Evolutionary conservation across 2,888 invertebrate species (phyloP).

Genomic region (Lymantria dispar): DNA sequence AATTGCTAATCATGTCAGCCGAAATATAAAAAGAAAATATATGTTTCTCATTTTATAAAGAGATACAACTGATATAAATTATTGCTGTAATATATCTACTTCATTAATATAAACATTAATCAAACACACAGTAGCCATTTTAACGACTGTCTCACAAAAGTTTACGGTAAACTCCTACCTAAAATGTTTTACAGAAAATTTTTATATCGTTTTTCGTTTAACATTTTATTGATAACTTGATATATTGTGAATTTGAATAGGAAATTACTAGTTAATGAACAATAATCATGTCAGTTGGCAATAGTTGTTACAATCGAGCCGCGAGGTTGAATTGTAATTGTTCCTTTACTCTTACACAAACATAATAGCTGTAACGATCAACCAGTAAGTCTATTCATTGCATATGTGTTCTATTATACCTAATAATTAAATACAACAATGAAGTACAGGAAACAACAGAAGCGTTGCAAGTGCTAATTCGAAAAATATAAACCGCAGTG

Average conservation of each 20-base stretch:
- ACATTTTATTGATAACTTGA: neutral
- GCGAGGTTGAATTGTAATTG: slow-evolving; percentile 12
- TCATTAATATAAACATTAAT: no score
- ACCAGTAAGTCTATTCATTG: slow-evolving; percentile 23
- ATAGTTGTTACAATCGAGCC: neutral
- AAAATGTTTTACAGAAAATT: no score
- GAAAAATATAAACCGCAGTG: slow-evolving; percentile 76
- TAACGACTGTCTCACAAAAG: no score
- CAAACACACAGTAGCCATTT: no score
- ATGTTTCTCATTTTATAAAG: neutral
- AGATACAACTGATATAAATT: no score
- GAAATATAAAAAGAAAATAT: neutral
- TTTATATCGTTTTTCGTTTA: neutral
- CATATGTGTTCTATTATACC: slow-evolving; percentile 40
- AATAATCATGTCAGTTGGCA: neutral
- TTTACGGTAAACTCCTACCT: no score
- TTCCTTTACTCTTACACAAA: slow-evolving; percentile 16
- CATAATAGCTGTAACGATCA: slow-evolving; percentile 20
- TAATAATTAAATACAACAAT: slow-evolving; percentile 64
- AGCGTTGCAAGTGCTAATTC: slow-evolving; percentile 77
- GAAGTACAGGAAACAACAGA: slow-evolving; percentile 62
- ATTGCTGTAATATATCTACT: neutral
- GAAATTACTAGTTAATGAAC: neutral
- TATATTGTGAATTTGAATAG: neutral
- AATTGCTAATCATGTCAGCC: neutral